Base-by-base conservation (phyloP, 2,888 invertebrate species). In the Asteroscopus sphinx region DNA sequence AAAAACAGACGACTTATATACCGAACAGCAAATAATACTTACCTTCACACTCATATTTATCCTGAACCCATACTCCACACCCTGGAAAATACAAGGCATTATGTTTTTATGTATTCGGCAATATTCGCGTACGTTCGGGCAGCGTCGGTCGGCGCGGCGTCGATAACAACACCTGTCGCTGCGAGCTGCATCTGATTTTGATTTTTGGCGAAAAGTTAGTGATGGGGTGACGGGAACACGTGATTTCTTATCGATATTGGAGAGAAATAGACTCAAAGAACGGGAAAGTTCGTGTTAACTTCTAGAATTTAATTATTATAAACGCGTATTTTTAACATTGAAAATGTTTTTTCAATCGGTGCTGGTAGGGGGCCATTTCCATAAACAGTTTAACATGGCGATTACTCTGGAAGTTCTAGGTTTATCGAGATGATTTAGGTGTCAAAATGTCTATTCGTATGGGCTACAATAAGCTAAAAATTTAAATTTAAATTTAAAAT, bases 101-200 rank as follows among this genome's bases (percentile, higher is more conserved):
- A 56, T 41, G 15, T 69, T 35, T 51, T 56, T 52, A 56, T 15
- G 30, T 36, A 47, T 68, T 70, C 46, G 46, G 64, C 57, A 56
- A 66, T 41, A 45, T 65, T 63, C 63, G 76, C 58, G 52, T 53
- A 55, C 47, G 52, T 15, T 65, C 42, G 56, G 68, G 58, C 52
- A 60, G 56, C 65, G 47, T 58, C 67, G 47, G n/a, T n/a, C n/a
- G n/a, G n/a, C n/a, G n/a, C n/a, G n/a, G 65, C 60, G 54, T 60
- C 16, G 37, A 36, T 61, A 17, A 51, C 68, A 74, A 76, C 89
- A 90, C 86, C 90, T 90, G 88, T 90, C 90, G 87, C 88, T 88
- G 81, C 81, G 76, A 88, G 87, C 73, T 72, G 78, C 80, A 83
- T 83, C 86, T 80, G 75, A 69, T 62, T 80, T 73, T 72, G 55